phyloP scores from a whole-genome alignment of 2,888 invertebrate genomes.

The Chrysolina oricalcia region DNA sequence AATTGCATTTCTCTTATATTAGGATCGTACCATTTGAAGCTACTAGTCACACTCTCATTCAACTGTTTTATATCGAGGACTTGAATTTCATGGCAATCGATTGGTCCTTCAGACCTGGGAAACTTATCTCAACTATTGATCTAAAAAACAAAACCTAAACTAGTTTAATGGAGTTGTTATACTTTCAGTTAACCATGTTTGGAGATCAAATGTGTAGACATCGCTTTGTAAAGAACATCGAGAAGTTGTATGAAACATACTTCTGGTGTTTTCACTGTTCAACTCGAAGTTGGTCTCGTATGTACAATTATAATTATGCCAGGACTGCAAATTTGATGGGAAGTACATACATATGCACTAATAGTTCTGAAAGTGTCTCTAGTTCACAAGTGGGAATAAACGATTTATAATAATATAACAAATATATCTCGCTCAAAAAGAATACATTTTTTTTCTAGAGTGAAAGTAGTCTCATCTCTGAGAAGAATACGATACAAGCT shows the following conservation, averaged over 20 bases:
- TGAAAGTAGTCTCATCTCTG: no score
- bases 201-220: background rate
- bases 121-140: background rate
- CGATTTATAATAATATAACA: no score
- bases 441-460: no score
- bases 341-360: no score
- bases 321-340: background rate
- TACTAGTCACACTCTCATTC: background rate
- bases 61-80: background rate
- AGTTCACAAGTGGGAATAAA: no score
- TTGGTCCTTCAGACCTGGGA: background rate
- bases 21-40: background rate
- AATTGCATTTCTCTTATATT: no score
- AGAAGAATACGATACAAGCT: no score
- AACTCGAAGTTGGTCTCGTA: background rate
- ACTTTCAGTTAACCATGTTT: background rate
- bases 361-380: no score
- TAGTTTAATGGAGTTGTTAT: background rate
- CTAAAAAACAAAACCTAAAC: background rate
- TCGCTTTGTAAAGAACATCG: background rate
- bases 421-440: no score
- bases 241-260: background rate
- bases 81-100: background rate
- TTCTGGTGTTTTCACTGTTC: background rate
- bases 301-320: background rate